Conservation (phyloP, 1,140 invertebrate species). For the Zelostemma sp. region DNA sequence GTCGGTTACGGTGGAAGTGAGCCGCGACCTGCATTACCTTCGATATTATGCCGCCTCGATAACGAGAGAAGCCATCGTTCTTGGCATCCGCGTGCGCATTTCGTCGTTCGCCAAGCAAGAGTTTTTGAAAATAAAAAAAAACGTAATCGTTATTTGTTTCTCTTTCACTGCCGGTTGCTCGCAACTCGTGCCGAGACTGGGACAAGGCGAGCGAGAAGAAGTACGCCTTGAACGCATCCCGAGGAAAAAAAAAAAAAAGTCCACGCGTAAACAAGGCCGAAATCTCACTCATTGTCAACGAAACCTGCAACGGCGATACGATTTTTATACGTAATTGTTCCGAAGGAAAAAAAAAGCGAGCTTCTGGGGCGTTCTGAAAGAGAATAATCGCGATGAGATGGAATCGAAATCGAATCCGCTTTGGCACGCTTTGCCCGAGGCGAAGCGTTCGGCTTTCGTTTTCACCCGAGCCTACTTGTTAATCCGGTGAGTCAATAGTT, state of each 20-base stretch:
- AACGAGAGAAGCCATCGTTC: constrained; percentile 28
- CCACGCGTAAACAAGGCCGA: constrained; percentile 39
- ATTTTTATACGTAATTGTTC: no score
- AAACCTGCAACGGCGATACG: no score
- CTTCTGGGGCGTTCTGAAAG: no score
- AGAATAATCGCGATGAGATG: constrained; percentile 31
- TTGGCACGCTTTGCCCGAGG: constrained; percentile 16
- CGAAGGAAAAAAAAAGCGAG: no score
- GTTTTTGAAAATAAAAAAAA: constrained; percentile 22
- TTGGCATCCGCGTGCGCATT: neutral
- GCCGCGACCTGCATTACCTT: constrained; percentile 53
- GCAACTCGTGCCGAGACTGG: constrained; percentile 38
- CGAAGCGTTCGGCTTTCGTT: constrained; percentile 64
- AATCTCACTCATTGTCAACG: constrained; percentile 38
- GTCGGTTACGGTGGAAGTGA: constrained; percentile 53
- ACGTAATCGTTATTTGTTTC: constrained; percentile 15
- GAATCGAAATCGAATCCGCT: constrained; percentile 32
- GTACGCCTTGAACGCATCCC: constrained; percentile 49
- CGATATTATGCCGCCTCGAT: constrained; percentile 48
- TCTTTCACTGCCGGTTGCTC: constrained; percentile 14
- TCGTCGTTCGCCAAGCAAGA: constrained; percentile 6
- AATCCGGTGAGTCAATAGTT: constrained; percentile 71
- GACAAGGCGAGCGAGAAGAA: constrained; percentile 48
- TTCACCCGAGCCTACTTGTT: constrained; percentile 69
- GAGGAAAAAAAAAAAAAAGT: constrained; percentile 40